These are phyloP conservation scores for Drosophila meridionalis DNA, from an alignment of 2,888 invertebrate genomes.

Conservation along the genomic window DNA sequence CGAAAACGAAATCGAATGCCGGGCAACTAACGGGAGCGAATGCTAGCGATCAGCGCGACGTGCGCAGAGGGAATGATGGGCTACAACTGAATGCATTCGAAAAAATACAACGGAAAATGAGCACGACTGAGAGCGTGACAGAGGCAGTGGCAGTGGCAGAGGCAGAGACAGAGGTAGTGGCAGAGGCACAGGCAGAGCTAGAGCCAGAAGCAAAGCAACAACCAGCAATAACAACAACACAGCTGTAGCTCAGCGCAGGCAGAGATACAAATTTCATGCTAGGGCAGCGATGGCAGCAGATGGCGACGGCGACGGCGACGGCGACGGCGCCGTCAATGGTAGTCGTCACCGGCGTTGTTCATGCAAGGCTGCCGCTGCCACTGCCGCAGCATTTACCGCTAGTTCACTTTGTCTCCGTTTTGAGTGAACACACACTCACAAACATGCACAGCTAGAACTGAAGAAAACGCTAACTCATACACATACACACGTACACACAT, in stretches of 20 bases:
- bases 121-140: constrained; percentile 60
- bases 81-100: constrained; percentile 70
- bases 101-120: constrained; percentile 79
- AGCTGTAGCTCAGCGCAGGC: constrained; percentile 33
- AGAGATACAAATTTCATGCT: constrained; percentile 20
- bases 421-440: constrained; percentile 35
- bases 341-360: constrained; percentile 58
- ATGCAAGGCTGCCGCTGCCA: constrained; percentile 54
- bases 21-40: constrained; percentile 42
- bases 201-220: constrained; percentile 55
- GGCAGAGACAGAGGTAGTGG: constrained; percentile 32
- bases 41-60: constrained; percentile 82
- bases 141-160: constrained; percentile 35
- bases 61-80: constrained; percentile 83
- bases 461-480: constrained; percentile 53
- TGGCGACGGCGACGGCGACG: constrained; percentile 24
- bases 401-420: constrained; percentile 57
- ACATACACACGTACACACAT: constrained; percentile 24
- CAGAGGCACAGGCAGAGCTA: constrained; percentile 38
- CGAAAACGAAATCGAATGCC: constrained; percentile 19
- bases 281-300: constrained; percentile 32
- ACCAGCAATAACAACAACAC: constrained; percentile 41
- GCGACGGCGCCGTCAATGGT: constrained; percentile 28
- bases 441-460: constrained; percentile 38
- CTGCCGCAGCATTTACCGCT: constrained; percentile 72